Conservation (phyloP, 1,140 invertebrate genomes). For the Pomacea maculata region DNA sequence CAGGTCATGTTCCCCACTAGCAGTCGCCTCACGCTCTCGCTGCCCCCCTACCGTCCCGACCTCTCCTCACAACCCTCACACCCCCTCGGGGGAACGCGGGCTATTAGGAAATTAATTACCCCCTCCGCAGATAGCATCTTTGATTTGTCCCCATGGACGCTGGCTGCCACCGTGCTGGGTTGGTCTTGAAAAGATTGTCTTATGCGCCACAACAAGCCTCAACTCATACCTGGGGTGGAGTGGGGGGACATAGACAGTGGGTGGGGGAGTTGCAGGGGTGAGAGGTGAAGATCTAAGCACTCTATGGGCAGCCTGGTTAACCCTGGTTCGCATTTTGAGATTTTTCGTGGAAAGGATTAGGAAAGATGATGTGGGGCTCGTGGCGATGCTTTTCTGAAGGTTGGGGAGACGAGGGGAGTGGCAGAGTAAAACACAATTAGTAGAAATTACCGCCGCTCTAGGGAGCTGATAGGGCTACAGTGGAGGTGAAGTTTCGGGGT, state of each 20-base stretch:
- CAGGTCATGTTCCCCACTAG: neutral
- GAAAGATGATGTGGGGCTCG: neutral
- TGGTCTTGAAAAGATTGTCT: neutral
- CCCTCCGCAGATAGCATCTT: slow-evolving; percentile 4
- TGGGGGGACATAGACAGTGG: neutral
- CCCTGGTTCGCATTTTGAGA: neutral
- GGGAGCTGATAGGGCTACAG: neutral
- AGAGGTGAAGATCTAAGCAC: too few species aligned
- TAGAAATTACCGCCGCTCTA: too few species aligned
- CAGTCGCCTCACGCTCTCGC: neutral
- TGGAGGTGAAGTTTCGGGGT: neutral
- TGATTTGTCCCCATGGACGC: slow-evolving; percentile 1
- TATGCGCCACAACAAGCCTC: neutral
- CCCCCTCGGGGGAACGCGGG: neutral
- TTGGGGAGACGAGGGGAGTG: neutral
- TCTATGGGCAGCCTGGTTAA: too few species aligned
- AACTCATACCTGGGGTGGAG: neutral
- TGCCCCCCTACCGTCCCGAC: neutral
- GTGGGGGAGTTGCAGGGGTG: neutral
- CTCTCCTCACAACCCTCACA: neutral
- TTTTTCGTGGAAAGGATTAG: neutral
- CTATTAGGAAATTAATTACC: slow-evolving; percentile 23
- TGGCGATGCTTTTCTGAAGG: neutral
- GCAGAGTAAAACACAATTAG: too few species aligned
- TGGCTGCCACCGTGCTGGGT: neutral